These are phyloP conservation scores for Pachydiplax longipennis DNA, from an alignment of 2,888 invertebrate species.

Conservation along the genomic window DNA sequence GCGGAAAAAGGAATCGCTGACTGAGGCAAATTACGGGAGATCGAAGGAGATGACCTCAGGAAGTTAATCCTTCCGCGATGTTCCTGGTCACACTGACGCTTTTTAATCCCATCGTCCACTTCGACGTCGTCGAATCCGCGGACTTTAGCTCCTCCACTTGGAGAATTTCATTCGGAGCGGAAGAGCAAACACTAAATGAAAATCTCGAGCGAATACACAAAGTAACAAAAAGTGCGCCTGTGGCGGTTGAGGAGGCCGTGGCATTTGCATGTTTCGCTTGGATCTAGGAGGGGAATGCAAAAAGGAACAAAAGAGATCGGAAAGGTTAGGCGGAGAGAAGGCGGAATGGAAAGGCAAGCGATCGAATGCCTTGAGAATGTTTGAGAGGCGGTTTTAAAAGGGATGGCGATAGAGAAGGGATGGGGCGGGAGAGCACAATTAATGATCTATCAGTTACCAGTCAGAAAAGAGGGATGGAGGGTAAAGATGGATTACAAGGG, in stretches of 20 bases:
- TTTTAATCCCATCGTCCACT: not conserved
- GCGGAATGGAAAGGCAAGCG: not conserved
- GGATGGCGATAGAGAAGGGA: not conserved
- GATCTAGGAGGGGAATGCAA: not conserved
- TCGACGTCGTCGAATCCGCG: not conserved
- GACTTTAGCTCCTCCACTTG: not conserved
- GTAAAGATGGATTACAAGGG: not conserved
- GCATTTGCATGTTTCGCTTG: constrained; percentile 37
- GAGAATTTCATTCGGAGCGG: not conserved
- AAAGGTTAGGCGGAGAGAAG: not conserved
- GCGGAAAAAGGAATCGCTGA: no score
- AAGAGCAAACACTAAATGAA: not conserved
- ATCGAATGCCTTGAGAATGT: not conserved
- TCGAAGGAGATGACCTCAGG: not conserved
- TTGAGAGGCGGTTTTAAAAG: not conserved
- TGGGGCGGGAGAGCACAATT: not conserved
- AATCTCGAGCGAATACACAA: not conserved
- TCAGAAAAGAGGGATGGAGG: not conserved
- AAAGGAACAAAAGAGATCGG: not conserved
- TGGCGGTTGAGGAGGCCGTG: not conserved
- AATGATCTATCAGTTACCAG: not conserved
- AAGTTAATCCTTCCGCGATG: not conserved
- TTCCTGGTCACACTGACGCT: not conserved
- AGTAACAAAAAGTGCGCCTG: not conserved
- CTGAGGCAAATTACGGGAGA: no score